Evolutionary conservation across 2,113 vertebrate species (phyloP), one percentile per base, ranked within the genome.

Genomic region (Fregata magnificens): DNA sequence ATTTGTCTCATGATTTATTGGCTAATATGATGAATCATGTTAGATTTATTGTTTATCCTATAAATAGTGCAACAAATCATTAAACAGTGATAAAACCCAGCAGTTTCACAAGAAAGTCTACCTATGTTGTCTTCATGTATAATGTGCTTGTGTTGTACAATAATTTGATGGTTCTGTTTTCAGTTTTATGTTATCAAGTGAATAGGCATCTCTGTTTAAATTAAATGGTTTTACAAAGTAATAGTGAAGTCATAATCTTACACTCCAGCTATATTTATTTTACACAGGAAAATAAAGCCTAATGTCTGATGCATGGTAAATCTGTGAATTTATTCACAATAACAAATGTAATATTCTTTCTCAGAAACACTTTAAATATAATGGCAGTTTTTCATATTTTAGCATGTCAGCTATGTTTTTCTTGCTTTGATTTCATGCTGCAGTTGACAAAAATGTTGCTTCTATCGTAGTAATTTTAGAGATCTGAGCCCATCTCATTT

Each of bases 1-100:
- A 98, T 98, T 98, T 98, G 98, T 98, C 98, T 97, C 96, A 98
- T 98, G 98, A 99, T 98, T 98, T 98, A 98, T 99, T 98, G 98
- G 97, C 96, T 98, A 98, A 98, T 98, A 98, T 98, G 98, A 98
- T 98, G 98, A 98, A 98, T 98, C 98, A 97, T 96, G 97, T 96
- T 97, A 97, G 97, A 98, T 98, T 98, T 98, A 98, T 98, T 98
- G 97, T 98, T 98, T 98, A 98, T 98, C 97, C 96, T 98, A 98
- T 98, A 98, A 98, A 98, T 98, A 98, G 97, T 97, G 97, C 96
- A 98, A 98, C 97, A 98, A 98, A 98, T 98, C 98, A 98, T 98
- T 98, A 97, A 97, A 97, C 97, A 98, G 96, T 97, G 98, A 98
- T 96, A 97, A 98, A 96, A 94, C 58, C 93, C 96, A 97, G 95